Evolutionary conservation across 2,797 vertebrate species (phyloP), one percentile per base, ranked within the genome.

Genomic region (Bucorvus abyssinicus): DNA sequence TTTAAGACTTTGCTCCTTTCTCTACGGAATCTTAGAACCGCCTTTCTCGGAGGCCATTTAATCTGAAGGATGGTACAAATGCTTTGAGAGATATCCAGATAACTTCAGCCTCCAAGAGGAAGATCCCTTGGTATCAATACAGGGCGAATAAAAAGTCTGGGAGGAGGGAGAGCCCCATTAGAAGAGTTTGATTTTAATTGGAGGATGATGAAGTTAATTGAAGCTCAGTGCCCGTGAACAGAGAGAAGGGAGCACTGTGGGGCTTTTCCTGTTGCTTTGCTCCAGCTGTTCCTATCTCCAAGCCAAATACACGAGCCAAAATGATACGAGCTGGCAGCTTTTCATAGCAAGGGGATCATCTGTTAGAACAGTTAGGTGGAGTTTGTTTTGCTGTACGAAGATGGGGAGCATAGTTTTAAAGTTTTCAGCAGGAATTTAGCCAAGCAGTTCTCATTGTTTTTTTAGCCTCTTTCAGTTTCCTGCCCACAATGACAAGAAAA

Each of bases 131-230:
- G 20, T 87, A 80, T 87, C 53, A 90, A 86, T 27, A 49, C 14
- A 69, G 32, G 3, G 2, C 24, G 17, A 95, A 90, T 76, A 93
- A 89, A 91, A 94, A 42, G 36, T 81, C 57, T 61, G 34, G 50
- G 56, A 87, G 70, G 63, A 63, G 5, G 7, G 67, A 17, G 57
- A 94, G 29, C 14, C 60, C 69, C 52, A 78, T 94, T 93, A 94
- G 80, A 90, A 81, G 87, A 95, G 29, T 73, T 92, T 95, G 91
- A 93, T 93, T 96, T 96, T 96, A 94, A 95, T 95, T 95, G 92
- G 61, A 93, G 61, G 45, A 95, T 95, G 85, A 97, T 94, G 90
- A 94, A 97, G 94, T 96, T 97, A 97, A 97, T 97, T 97, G 96
- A 96, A 96, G 75, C 87, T 94, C 47, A 59, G 47, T 24, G 79